A percentile compares a stretch with the other conserved stretches of the same genome.
phyloP scores from a whole-genome alignment of 2,113 vertebrate species.

The Actenoides lindsayi region DNA sequence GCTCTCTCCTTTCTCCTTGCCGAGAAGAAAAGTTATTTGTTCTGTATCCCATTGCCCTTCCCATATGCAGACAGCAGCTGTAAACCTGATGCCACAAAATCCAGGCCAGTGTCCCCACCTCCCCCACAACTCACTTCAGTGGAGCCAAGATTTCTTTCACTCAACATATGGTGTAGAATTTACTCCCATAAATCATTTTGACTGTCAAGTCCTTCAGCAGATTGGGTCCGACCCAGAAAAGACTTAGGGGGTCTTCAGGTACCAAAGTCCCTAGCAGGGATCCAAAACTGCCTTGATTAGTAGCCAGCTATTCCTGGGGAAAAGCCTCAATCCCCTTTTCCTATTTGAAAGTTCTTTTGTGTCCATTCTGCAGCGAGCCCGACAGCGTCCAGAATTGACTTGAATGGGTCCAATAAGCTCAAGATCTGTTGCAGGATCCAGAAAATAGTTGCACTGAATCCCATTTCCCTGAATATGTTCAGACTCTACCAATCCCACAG shows the following conservation, averaged over 20 bases:
- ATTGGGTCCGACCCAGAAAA: background rate
- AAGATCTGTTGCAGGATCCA: background rate
- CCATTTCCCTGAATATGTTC: background rate
- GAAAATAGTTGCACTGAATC: background rate
- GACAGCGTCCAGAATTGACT: background rate
- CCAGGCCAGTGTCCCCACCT: background rate
- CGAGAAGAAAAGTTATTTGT: background rate
- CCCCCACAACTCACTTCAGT: background rate
- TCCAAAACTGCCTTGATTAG: background rate
- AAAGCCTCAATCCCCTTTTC: background rate
- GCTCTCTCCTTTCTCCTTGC: background rate
- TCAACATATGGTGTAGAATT: conserved; percentile 30
- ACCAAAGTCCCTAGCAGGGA: background rate
- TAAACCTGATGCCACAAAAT: background rate
- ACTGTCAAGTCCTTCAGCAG: conserved; percentile 34
- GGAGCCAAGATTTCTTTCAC: background rate
- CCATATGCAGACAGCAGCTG: background rate
- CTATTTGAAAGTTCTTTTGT: accelerated
- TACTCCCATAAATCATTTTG: conserved; percentile 30
- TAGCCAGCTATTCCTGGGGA: background rate
- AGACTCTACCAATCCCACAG: background rate
- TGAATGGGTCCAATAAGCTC: accelerated
- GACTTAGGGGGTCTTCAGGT: conserved; percentile 19
- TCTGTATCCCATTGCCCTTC: background rate
- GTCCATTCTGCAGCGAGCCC: background rate